Evolutionary conservation across 1,140 invertebrate species (phyloP).

Genomic region (Artemia franciscana): DNA sequence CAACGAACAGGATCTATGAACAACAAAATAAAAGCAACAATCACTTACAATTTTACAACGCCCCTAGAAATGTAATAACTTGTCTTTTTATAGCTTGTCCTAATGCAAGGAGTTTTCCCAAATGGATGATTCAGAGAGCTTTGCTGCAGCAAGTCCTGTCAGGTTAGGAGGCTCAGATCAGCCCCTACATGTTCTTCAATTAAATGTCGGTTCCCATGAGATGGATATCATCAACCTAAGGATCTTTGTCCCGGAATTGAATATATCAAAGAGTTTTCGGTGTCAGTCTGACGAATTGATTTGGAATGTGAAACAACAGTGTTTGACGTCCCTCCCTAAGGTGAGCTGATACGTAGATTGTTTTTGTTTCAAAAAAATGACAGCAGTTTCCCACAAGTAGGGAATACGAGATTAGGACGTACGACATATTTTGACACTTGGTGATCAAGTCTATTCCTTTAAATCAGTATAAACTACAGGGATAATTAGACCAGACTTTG

Average conservation of each 20-base stretch:
- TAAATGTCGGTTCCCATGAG: not conserved
- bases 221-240: conserved; percentile 22
- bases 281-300: conserved; percentile 86
- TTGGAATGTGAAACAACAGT: conserved; percentile 93
- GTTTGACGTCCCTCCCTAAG: conserved; percentile 79
- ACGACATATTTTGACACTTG: not conserved
- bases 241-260: conserved; percentile 66
- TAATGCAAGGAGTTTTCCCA: too few relatives aligned
- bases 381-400: too few relatives aligned
- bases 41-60: too few relatives aligned
- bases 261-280: conserved; percentile 89
- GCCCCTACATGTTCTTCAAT: not conserved
- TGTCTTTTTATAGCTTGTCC: too few relatives aligned
- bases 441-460: not conserved
- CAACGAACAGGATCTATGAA: too few relatives aligned
- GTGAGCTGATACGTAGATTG: conserved; percentile 28
- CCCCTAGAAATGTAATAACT: too few relatives aligned
- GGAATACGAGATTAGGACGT: not conserved
- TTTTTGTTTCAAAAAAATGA: not conserved
- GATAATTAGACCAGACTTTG: not conserved
- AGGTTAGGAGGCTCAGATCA: too few relatives aligned
- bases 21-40: too few relatives aligned
- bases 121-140: too few relatives aligned
- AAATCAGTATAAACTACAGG: not conserved
- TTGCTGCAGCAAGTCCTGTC: too few relatives aligned